Base-by-base conservation (phyloP, 1,140 invertebrate genomes). In the Drosophila mauritiana region DNA sequence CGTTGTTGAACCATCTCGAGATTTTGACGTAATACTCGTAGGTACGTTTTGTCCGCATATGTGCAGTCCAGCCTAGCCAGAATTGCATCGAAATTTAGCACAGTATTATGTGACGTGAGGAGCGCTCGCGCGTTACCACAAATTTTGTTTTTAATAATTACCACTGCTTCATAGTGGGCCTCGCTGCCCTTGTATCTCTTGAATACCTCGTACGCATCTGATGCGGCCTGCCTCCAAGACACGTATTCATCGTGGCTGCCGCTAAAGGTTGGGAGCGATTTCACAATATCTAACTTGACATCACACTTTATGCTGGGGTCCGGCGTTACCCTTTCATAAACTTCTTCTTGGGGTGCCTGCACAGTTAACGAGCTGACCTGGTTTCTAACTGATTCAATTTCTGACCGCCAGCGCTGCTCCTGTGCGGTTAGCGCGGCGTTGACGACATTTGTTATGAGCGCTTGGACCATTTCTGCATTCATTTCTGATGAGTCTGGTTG, bases 31-130 rank as follows among this genome's bases (percentile, higher is more conserved):
- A 56, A 13, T 25, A 45, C 54, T 1, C 54, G n/a, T 31, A 56
- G 39, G 39, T n/a, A 45, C 20, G 54, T 56, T 43, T 56, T 34
- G n/a, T 43, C 40, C 11, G 54, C 40, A 8, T 58, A 58, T 37
- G 31, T 58, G 56, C 56, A 58, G 37, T 48, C 43, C 22, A 58
- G 56, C 12, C 53, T 55, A 17, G 53, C 53, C 20, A 54, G n/a
- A 20, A 54, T 54, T 36, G 52, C 52, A 31, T 51, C n/a, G 20
- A 51, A 51, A 51, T 49, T 45, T 13, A 45, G 17, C 3, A 45
- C 43, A 17, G 43, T 12, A 12, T 45, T 45, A 17, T 45, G 17
- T 17, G 43, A 45, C 43, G 43, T 45, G 10, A 45, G 43, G 46
- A 25, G 46, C 13, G 46, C 12, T 6, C 25, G 46, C 27, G 46